Evolutionary conservation across 2,797 vertebrate genomes (phyloP).

Genomic region (Kryptolebias ocellatus): DNA sequence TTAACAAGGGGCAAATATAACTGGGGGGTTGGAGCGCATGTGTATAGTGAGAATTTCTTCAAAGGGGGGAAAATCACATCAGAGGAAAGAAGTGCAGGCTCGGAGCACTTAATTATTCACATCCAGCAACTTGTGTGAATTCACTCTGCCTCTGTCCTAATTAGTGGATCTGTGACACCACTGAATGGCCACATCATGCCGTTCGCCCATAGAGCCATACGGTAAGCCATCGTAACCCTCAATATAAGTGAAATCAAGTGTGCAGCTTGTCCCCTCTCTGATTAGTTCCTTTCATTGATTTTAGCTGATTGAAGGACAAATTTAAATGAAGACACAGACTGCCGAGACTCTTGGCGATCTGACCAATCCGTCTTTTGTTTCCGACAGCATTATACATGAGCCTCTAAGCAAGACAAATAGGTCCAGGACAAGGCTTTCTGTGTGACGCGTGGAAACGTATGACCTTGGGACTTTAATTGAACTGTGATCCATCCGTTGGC

Average conservation of each 20-base stretch:
- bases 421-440: constrained; percentile 57
- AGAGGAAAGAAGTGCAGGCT: constrained; percentile 80
- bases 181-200: constrained; percentile 62
- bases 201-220: constrained; percentile 48
- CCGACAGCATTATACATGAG: constrained; percentile 62
- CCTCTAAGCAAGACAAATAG: constrained; percentile 83
- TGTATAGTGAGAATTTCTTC: constrained; percentile 67
- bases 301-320: constrained; percentile 77
- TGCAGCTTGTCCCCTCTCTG: constrained; percentile 69
- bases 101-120: constrained; percentile 83
- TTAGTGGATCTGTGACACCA: constrained; percentile 76
- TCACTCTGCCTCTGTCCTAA: constrained; percentile 75
- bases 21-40: constrained; percentile 37
- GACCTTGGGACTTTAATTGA: constrained; percentile 82
- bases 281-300: constrained; percentile 78
- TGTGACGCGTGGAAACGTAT: constrained; percentile 63
- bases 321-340: constrained; percentile 75
- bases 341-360: constrained; percentile 67
- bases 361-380: constrained; percentile 73
- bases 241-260: constrained; percentile 70
- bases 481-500: constrained; percentile 66
- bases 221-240: constrained; percentile 58
- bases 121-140: constrained; percentile 77
- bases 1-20: constrained; percentile 80
- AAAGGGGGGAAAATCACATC: constrained; percentile 73